Conservation (phyloP, 1,140 invertebrate genomes). For the Drosophila sp. region DNA sequence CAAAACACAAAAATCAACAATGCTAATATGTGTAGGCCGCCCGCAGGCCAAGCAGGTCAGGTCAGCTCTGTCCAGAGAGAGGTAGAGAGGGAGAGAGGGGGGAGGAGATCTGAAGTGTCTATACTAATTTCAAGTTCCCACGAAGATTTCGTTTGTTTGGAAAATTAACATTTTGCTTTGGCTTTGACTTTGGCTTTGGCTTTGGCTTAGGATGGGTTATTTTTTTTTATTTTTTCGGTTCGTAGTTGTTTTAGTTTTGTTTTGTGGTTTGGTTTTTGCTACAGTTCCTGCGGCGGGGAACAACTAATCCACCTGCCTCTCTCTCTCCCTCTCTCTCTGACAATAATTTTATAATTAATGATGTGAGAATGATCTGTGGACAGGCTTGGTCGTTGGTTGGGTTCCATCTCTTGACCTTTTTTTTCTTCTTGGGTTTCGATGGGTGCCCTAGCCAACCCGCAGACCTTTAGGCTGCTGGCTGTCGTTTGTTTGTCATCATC, state of each 20-base stretch:
- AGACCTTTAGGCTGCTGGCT: constrained; percentile 61
- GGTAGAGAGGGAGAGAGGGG: constrained; percentile 15
- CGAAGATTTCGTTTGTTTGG: constrained; percentile 60
- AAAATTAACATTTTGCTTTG: constrained; percentile 76
- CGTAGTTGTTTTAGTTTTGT: constrained; percentile 17
- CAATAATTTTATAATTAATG: constrained; percentile 81
- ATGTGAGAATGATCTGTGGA: constrained; percentile 77
- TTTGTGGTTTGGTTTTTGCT: constrained; percentile 19
- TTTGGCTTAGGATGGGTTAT: neutral
- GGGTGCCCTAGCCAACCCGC: constrained; percentile 52
- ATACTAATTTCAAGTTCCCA: constrained; percentile 77
- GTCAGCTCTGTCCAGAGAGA: constrained; percentile 25
- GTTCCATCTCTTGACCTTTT: constrained; percentile 64
- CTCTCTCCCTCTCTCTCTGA: neutral
- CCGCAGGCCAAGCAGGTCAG: constrained; percentile 63
- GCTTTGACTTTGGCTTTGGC: constrained; percentile 23
- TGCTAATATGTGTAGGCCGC: constrained; percentile 74
- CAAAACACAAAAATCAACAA: constrained; percentile 62
- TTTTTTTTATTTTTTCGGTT: constrained; percentile 28
- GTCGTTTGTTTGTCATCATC: constrained; percentile 64
- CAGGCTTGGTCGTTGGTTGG: constrained; percentile 40
- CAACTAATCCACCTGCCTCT: constrained; percentile 61
- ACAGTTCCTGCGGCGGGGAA: constrained; percentile 73
- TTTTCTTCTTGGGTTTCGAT: constrained; percentile 15
- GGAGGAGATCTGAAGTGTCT: constrained; percentile 25